phyloP scores from a whole-genome alignment of 1,140 invertebrate genomes.

The Mizuhopecten yessoensis region DNA sequence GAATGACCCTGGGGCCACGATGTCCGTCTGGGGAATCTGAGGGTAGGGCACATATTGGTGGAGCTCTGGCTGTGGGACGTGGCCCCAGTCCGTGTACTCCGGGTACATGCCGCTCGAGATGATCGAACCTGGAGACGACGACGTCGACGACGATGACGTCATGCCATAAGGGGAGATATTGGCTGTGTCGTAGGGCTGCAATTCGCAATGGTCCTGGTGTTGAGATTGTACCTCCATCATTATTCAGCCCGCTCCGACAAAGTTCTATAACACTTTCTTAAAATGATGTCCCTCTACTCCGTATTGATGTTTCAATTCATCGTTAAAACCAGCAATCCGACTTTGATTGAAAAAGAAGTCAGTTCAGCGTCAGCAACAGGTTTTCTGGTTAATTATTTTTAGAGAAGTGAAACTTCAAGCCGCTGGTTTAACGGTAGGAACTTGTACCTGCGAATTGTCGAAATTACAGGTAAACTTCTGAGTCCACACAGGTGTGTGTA shows the following conservation, averaged over 20 bases:
- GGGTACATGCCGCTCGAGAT: conserved; percentile 15
- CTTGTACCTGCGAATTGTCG: not conserved
- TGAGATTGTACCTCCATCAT: not conserved
- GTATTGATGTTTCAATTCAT: not conserved
- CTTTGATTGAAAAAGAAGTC: too few species aligned
- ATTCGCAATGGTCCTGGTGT: not conserved
- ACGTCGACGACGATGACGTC: not conserved
- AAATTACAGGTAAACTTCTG: not conserved
- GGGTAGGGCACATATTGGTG: not conserved
- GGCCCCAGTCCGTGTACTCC: not conserved
- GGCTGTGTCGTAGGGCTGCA: not conserved
- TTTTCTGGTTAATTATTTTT: not conserved
- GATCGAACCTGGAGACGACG: not conserved
- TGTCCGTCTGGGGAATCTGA: conserved; percentile 29
- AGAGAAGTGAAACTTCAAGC: not conserved
- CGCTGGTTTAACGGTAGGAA: not conserved
- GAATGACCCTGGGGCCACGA: conserved; percentile 6
- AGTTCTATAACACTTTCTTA: not conserved
- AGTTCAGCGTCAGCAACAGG: not conserved
- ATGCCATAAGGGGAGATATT: not conserved
- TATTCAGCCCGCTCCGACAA: not conserved
- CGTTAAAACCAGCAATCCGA: not conserved
- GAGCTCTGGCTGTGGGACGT: not conserved
- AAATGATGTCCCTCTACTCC: not conserved
- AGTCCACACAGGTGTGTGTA: not conserved